These are phyloP conservation scores for Trichogramma evanescens DNA, from an alignment of 2,888 invertebrate species.

Conservation along the genomic window DNA sequence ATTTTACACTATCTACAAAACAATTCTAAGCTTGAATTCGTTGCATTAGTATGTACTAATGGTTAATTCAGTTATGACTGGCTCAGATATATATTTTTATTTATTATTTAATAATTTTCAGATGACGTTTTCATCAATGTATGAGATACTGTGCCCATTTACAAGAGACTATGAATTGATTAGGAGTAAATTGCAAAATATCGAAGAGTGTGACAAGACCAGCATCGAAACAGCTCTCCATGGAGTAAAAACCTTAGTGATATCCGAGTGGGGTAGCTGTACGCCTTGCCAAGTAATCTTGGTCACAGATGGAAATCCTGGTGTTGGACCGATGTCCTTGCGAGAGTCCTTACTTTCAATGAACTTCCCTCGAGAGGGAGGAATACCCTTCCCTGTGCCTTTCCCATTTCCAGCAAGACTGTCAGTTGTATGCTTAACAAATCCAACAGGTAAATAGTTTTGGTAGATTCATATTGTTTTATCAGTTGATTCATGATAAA, in stretches of 20 bases:
- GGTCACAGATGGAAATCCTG: slow-evolving; percentile 70
- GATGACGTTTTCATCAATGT: slow-evolving; percentile 51
- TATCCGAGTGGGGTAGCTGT: slow-evolving; percentile 84
- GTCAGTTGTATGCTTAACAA: slow-evolving; percentile 64
- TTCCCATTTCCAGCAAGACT: slow-evolving; percentile 76
- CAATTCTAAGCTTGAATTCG: slow-evolving; percentile 65
- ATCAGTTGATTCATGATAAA: neutral
- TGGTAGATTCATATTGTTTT: neutral
- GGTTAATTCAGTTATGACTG: neutral
- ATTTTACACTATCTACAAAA: slow-evolving; percentile 60
- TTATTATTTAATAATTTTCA: slow-evolving; percentile 26
- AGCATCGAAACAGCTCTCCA: slow-evolving; percentile 73
- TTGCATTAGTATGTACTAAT: slow-evolving; percentile 54
- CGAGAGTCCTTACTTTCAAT: slow-evolving; percentile 52
- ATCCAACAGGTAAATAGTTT: slow-evolving; percentile 54
- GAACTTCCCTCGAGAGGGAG: slow-evolving; percentile 45
- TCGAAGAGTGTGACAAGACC: slow-evolving; percentile 83
- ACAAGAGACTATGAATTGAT: slow-evolving; percentile 82
- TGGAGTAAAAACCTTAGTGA: slow-evolving; percentile 70
- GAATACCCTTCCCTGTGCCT: slow-evolving; percentile 61
- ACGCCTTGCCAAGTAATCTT: slow-evolving; percentile 76
- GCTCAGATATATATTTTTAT: neutral
- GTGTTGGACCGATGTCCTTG: slow-evolving; percentile 60
- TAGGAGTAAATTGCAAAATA: slow-evolving; percentile 64
- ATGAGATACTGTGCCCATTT: slow-evolving; percentile 70